Conservation (phyloP, 2,888 invertebrate genomes). For the Athetis lepigone region DNA sequence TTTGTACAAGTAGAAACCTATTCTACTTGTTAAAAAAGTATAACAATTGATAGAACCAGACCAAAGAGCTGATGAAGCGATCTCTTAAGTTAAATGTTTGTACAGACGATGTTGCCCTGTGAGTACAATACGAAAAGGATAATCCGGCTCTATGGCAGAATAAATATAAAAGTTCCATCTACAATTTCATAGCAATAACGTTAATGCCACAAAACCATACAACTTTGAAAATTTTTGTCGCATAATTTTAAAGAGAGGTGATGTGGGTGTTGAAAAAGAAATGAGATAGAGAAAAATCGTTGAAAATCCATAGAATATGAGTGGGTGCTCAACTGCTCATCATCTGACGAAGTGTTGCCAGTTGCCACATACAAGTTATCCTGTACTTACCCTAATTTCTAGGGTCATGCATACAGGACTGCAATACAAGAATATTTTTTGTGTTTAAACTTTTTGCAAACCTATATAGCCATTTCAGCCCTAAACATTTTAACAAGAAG, state of each 20-base stretch:
- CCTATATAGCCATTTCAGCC: conserved; percentile 20
- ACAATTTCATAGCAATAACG: too few species aligned
- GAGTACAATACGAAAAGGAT: too few species aligned
- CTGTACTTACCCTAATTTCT: background rate
- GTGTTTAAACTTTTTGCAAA: background rate
- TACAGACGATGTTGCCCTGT: too few species aligned
- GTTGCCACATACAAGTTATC: background rate
- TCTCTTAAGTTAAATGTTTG: too few species aligned
- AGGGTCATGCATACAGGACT: background rate
- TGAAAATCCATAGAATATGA: background rate
- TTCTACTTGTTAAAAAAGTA: too few species aligned
- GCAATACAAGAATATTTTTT: background rate
- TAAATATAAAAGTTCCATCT: too few species aligned
- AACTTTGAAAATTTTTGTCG: background rate
- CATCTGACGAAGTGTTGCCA: background rate
- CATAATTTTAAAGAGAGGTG: background rate
- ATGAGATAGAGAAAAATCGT: background rate
- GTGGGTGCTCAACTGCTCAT: background rate
- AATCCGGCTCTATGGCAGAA: too few species aligned
- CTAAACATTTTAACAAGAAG: conserved; percentile 13
- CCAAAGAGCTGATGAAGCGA: too few species aligned
- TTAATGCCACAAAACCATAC: too few species aligned
- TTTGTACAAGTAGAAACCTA: too few species aligned
- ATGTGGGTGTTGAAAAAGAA: background rate
- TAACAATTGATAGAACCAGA: too few species aligned